phyloP scores from a whole-genome alignment of 2,113 vertebrate genomes.

The Hypocryptadius cinnamomeus region DNA sequence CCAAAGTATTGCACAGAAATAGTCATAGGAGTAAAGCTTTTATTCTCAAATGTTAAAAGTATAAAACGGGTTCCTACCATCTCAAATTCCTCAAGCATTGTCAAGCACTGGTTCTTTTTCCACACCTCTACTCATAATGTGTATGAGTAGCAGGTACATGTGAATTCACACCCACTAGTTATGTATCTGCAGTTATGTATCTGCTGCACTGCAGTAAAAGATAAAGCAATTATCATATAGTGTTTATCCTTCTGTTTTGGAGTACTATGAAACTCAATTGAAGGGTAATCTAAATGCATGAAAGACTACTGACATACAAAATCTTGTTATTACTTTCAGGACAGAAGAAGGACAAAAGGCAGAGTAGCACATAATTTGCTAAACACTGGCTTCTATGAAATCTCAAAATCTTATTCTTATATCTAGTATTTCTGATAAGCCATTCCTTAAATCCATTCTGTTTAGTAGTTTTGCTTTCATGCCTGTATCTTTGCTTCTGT shows the following conservation, averaged over 20 bases:
- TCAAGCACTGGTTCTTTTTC: neutral
- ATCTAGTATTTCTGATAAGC: neutral
- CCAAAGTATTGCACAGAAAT: neutral
- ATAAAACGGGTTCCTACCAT: neutral
- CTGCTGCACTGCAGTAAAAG: slow-evolving; percentile 15
- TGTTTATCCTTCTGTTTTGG: slow-evolving; percentile 41
- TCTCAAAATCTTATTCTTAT: neutral
- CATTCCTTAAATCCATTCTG: neutral
- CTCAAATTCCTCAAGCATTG: neutral
- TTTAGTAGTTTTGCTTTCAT: neutral
- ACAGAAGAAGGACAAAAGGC: slow-evolving; percentile 3
- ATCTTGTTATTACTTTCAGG: neutral
- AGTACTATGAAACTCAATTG: neutral
- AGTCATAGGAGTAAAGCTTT: neutral
- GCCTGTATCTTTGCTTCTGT: neutral
- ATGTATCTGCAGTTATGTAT: too few relatives aligned
- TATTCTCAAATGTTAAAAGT: neutral
- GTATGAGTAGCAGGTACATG: too few relatives aligned
- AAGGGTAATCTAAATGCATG: slow-evolving; percentile 43
- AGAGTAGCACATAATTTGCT: neutral
- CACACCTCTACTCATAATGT: neutral
- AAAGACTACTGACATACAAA: neutral
- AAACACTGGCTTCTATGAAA: neutral
- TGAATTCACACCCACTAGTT: too few relatives aligned
- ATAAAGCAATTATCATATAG: slow-evolving; percentile 22